Evolutionary conservation across 2,797 vertebrate species (phyloP), one percentile per base, ranked within the genome.

Genomic region (Vultur gryphus): DNA sequence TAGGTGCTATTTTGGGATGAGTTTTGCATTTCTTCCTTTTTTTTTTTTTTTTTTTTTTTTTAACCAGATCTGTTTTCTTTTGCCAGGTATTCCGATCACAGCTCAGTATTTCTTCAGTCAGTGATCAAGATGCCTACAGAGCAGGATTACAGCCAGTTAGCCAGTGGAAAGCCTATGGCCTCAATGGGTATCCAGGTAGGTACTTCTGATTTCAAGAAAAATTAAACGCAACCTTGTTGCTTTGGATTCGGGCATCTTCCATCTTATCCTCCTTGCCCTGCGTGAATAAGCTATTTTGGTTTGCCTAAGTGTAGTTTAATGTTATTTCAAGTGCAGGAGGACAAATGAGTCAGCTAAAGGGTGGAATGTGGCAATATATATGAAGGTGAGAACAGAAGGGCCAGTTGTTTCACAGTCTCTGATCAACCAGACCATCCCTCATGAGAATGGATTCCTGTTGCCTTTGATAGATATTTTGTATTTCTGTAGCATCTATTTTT

Each of bases 121-220:
- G 97, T 87, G 99, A 99, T 23, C 97, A 94, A 7, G 98, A 99
- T 80, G 98, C 99, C 55, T 95, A n/a, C 48, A 98, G 90, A 90
- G 98, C 98, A 73, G 99, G 99, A 91, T 97, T 99, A 71, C 97
- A 94, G 83, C 99, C 99, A 2, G 96, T 99, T 90, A 98, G 97
- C 95, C 97, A 98, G 62, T 99, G 99, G 99, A 98, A 97, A 94
- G 99, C 98, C 15, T 99, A 98, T 54, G 96, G 98, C 52, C 98
- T 99, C 20, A 96, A 97, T 66, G 99, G 98, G 23, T 98, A 98
- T 96, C 99, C 99, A 94, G 99, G 99, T 99, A 95, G 89, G 96
- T 97, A 46, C 35, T 29, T 48, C 44, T 72, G 31, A 54, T 86
- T 88, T 79, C 29, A 73, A 39, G 48, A 70, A 89, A 90, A 77